Evolutionary conservation across 2,113 vertebrate genomes (phyloP).

Genomic region (Hypomesus transpacificus): DNA sequence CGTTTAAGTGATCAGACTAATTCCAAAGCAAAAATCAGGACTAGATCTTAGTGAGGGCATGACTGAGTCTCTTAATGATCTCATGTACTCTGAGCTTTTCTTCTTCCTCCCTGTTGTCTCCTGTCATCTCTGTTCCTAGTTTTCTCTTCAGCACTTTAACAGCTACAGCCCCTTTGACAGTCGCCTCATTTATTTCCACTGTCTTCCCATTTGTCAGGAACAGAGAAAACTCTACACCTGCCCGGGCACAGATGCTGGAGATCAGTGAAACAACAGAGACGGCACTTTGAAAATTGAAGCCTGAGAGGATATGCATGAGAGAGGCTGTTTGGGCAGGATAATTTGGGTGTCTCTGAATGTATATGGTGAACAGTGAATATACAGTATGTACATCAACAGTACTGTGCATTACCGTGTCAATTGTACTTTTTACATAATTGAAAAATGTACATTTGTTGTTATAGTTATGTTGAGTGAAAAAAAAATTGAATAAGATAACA

Average conservation of each 20-base stretch:
- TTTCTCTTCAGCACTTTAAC: not conserved
- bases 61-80: not conserved
- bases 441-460: too few relatives aligned
- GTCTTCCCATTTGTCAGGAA: constrained; percentile 4
- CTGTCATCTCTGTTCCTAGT: not conserved
- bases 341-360: too few relatives aligned
- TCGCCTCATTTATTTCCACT: constrained; percentile 7
- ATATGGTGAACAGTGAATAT: too few relatives aligned
- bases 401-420: too few relatives aligned
- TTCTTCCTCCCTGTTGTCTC: not conserved
- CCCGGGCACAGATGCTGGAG: not conserved
- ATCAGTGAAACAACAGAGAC: not conserved
- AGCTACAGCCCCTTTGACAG: not conserved
- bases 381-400: too few relatives aligned
- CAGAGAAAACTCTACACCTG: not conserved
- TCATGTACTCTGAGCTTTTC: not conserved
- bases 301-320: not conserved
- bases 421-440: too few relatives aligned
- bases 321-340: too few relatives aligned
- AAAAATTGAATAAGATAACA: too few relatives aligned
- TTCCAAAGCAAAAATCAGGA: not conserved
- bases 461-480: too few relatives aligned
- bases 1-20: too few relatives aligned
- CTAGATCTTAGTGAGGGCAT: not conserved
- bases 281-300: not conserved